A percentile compares a stretch with the other conserved stretches of the same genome.
phyloP scores from a whole-genome alignment of 2,113 vertebrate species.

The Eulemur macaco region DNA sequence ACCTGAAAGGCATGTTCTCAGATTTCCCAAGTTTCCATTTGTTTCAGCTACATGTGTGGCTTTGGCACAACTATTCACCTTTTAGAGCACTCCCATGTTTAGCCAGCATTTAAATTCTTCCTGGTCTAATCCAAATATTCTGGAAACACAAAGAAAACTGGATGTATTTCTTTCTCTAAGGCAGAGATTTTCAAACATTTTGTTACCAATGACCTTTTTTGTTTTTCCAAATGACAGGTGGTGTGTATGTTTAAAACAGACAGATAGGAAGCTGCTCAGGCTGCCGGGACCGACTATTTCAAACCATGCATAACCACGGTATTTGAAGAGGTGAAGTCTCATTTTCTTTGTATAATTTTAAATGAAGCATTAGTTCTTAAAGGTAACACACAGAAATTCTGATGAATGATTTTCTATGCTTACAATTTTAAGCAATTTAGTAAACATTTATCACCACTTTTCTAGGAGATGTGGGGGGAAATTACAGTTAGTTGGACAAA shows the following conservation, averaged over 20 bases:
- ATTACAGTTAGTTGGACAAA: background rate
- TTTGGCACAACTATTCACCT: background rate
- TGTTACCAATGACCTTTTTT: background rate
- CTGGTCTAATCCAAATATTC: background rate
- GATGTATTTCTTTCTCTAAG: background rate
- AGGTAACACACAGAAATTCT: background rate
- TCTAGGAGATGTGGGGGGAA: background rate
- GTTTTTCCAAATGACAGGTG: background rate
- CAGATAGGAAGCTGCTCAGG: background rate
- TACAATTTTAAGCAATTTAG: background rate
- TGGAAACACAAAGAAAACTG: background rate
- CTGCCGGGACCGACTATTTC: background rate
- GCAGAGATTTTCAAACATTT: background rate
- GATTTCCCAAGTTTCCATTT: background rate
- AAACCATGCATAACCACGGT: background rate
- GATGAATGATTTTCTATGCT: background rate
- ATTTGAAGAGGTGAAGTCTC: background rate
- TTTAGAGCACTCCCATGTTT: accelerated
- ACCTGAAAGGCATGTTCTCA: background rate
- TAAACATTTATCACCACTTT: background rate
- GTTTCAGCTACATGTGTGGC: background rate
- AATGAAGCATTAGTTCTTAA: background rate
- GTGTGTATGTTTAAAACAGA: no score
- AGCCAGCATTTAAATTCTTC: no score
- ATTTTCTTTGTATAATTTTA: background rate